Evolutionary conservation across 2,113 vertebrate genomes (phyloP).

Genomic region (Centrocercus urophasianus): DNA sequence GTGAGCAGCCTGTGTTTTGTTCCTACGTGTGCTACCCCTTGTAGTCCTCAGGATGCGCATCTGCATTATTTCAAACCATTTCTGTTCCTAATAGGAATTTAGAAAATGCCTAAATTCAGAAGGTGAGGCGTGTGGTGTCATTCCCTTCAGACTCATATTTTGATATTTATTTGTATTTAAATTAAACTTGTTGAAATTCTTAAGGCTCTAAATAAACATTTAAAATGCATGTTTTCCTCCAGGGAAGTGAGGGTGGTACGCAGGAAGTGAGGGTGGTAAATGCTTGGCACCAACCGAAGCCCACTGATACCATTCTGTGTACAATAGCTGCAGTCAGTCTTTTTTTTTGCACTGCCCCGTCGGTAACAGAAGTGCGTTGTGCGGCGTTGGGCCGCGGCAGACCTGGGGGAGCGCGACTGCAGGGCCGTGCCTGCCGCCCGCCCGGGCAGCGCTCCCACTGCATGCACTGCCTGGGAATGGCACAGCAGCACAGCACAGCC

Average conservation of each 20-base stretch:
- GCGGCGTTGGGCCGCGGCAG: neutral
- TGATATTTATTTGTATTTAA: slow-evolving; percentile 78
- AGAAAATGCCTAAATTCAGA: slow-evolving; percentile 21
- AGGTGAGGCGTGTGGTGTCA: neutral
- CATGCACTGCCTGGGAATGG: neutral
- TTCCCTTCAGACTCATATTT: slow-evolving; percentile 54
- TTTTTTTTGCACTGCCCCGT: neutral
- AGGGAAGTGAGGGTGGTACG: slow-evolving; percentile 39
- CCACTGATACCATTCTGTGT: neutral
- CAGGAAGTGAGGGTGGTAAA: slow-evolving; percentile 60
- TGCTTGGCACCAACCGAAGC: slow-evolving; percentile 15
- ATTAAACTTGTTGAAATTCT: slow-evolving; percentile 65
- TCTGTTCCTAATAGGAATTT: slow-evolving; percentile 57
- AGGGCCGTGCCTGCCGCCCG: neutral
- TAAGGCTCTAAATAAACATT: slow-evolving; percentile 72
- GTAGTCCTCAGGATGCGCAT: slow-evolving; percentile 15
- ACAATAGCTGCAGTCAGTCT: slow-evolving; percentile 35
- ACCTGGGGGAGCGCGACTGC: slow-evolving; percentile 25
- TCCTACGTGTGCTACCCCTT: neutral
- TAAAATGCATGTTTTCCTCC: slow-evolving; percentile 58
- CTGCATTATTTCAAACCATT: neutral
- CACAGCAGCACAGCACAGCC: rapidly evolving
- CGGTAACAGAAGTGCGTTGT: slow-evolving; percentile 31
- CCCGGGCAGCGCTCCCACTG: neutral
- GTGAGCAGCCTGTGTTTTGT: slow-evolving; percentile 12